These are phyloP conservation scores for Epizoanthus stellaris DNA, from an alignment of 92 coral and sea anemone species.

Conservation along the genomic window DNA sequence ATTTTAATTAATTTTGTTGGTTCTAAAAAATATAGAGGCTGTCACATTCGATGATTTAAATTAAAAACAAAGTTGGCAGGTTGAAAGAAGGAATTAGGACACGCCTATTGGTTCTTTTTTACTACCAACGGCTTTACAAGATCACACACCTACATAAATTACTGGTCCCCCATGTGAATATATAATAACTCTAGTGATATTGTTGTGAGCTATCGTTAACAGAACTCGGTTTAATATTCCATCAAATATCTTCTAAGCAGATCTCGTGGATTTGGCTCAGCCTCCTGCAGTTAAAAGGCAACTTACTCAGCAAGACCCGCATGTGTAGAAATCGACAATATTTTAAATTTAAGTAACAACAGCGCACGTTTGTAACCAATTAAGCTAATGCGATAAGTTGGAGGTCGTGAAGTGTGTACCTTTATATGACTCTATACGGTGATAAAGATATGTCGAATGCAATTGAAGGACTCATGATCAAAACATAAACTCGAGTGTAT, in stretches of 20 bases:
- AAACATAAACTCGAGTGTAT: too few relatives aligned
- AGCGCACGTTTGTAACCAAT: conserved; percentile 43
- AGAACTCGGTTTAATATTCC: not conserved
- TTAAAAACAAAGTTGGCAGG: too few relatives aligned
- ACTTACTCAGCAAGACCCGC: conserved; percentile 6
- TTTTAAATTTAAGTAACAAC: conserved; percentile 39
- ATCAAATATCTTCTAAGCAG: not conserved
- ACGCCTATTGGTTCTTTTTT: too few relatives aligned
- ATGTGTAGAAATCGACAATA: conserved; percentile 19
- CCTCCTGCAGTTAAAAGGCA: conserved; percentile 24
- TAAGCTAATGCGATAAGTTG: conserved; percentile 22
- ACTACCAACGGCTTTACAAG: too few relatives aligned
- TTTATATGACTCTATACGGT: not conserved
- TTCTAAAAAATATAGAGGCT: not conserved
- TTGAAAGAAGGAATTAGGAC: too few relatives aligned
- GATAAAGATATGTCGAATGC: too few relatives aligned
- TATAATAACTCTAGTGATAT: not conserved
- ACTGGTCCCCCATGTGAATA: not conserved
- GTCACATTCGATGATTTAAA: not conserved
- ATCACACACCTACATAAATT: too few relatives aligned
- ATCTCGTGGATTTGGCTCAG: not conserved
- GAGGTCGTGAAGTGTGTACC: not conserved
- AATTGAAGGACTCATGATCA: too few relatives aligned
- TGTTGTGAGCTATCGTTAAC: not conserved
- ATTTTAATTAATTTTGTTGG: conserved; percentile 16